phyloP scores from a whole-genome alignment of 2,113 vertebrate species.

The Aegotheles bennettii region DNA sequence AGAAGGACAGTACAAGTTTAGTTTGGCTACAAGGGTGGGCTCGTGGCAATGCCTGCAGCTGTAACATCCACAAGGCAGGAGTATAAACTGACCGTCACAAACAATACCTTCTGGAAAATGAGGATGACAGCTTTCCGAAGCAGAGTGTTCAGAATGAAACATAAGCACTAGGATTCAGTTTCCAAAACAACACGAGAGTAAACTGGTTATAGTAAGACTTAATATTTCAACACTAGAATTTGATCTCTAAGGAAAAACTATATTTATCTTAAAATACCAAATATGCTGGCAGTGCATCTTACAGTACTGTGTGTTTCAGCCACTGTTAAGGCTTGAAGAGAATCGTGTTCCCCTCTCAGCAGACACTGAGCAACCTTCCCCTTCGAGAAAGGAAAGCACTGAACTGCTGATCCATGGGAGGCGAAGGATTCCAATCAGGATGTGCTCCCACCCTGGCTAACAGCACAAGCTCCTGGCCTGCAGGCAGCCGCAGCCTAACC shows the following conservation, averaged over 20 bases:
- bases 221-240: constrained; percentile 28
- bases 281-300: constrained; percentile 64
- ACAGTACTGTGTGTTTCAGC: constrained; percentile 58
- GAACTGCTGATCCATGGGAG: neutral
- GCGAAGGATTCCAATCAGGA: neutral
- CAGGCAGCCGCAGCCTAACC: constrained; percentile 21
- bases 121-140: neutral
- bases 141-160: neutral
- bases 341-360: neutral
- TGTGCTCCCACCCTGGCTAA: neutral
- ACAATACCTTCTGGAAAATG: neutral
- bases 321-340: constrained; percentile 64
- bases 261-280: constrained; percentile 40
- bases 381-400: constrained; percentile 2
- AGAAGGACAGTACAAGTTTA: neutral
- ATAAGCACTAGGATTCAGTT: neutral
- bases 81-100: neutral
- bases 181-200: neutral
- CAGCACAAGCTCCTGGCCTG: neutral
- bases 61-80: neutral
- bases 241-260: constrained; percentile 42
- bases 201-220: constrained; percentile 9
- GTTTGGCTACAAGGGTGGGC: neutral
- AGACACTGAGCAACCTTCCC: neutral
- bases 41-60: neutral